These are phyloP conservation scores for Tortricodes alternella DNA, from an alignment of 2,888 invertebrate species.

Conservation along the genomic window DNA sequence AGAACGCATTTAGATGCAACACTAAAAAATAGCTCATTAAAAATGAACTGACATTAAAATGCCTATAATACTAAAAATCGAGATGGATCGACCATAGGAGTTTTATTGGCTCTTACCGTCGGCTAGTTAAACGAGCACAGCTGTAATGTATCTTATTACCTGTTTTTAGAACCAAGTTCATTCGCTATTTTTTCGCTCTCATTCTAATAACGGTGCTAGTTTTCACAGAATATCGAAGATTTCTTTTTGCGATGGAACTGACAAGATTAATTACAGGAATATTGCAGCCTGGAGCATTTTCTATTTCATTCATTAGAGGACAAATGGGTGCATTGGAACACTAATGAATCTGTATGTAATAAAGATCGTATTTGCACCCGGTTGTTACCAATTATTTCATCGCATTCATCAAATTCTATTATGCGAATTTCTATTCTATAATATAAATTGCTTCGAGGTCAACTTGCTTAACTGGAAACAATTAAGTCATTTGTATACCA, in stretches of 20 bases:
- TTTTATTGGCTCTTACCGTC: not conserved
- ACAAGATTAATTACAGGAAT: not conserved
- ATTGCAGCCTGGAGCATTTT: conserved; percentile 10
- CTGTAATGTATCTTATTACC: too few relatives aligned
- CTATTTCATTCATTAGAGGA: conserved; percentile 15
- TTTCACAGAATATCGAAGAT: too few relatives aligned
- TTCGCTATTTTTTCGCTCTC: not conserved
- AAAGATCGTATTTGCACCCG: not conserved
- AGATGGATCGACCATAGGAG: not conserved
- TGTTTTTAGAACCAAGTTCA: too few relatives aligned
- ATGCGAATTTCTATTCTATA: too few relatives aligned
- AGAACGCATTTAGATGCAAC: too few relatives aligned
- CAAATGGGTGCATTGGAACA: conserved; percentile 1
- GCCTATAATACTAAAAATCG: not conserved
- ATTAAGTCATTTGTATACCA: too few relatives aligned
- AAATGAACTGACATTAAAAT: not conserved
- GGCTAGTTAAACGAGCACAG: not conserved
- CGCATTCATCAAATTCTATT: not conserved
- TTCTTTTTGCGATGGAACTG: too few relatives aligned
- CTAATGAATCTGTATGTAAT: not conserved
- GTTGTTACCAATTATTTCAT: conserved; percentile 1
- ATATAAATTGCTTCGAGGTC: too few relatives aligned
- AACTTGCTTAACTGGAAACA: too few relatives aligned
- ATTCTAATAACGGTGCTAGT: not conserved
- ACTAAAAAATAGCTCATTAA: not conserved